phyloP scores from a whole-genome alignment of 2,113 vertebrate genomes.

The Delphinus delphis region DNA sequence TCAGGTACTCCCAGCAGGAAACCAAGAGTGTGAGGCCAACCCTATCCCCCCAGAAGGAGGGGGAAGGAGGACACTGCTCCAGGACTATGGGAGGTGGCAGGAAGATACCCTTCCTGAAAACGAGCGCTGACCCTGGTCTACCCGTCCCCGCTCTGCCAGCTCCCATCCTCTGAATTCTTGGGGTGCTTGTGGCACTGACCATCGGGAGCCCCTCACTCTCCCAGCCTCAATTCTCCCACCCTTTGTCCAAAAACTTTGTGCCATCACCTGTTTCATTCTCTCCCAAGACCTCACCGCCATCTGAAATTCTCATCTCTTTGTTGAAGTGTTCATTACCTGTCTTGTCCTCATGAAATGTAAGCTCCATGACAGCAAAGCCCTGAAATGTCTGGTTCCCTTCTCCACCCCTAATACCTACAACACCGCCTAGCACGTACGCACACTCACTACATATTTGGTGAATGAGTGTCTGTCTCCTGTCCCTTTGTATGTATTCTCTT shows the following conservation, averaged over 20 bases:
- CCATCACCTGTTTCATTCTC: background rate
- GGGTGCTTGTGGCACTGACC: too few species aligned
- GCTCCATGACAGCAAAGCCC: background rate
- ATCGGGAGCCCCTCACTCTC: background rate
- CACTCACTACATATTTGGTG: background rate
- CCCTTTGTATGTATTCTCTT: background rate
- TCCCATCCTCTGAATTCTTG: background rate
- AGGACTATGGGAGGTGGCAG: background rate
- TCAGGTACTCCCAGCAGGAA: background rate
- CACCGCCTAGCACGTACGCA: accelerated
- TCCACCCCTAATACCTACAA: background rate
- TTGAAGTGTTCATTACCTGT: background rate
- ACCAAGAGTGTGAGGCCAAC: background rate
- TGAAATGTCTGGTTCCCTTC: background rate
- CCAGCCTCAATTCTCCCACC: background rate
- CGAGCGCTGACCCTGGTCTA: background rate
- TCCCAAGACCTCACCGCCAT: background rate
- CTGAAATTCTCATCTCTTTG: background rate
- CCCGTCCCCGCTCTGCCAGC: background rate
- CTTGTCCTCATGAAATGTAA: background rate
- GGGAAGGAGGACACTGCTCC: background rate
- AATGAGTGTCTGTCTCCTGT: background rate
- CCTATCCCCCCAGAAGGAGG: background rate
- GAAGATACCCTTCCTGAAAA: background rate
- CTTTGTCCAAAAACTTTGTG: background rate